phyloP scores from a whole-genome alignment of 2,797 vertebrate species.

The Echiichthys vipera region DNA sequence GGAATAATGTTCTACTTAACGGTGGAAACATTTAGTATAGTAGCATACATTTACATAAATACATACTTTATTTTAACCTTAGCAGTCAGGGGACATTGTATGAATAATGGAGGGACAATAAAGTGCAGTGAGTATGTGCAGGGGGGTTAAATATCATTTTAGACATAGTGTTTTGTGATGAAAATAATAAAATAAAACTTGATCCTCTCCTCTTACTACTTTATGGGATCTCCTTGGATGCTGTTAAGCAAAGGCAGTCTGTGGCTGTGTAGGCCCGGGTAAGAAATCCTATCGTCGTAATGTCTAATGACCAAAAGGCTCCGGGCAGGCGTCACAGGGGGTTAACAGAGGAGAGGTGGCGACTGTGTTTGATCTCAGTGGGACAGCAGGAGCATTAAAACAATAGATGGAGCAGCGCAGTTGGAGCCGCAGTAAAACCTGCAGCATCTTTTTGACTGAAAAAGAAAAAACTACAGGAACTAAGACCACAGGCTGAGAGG shows the following conservation, averaged over 20 bases:
- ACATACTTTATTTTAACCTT: no score
- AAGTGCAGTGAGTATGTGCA: background rate
- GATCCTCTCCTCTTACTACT: background rate
- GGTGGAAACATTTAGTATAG: no score
- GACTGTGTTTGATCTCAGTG: constrained; percentile 71
- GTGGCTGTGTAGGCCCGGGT: constrained; percentile 39
- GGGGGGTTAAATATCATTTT: background rate
- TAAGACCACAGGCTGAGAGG: constrained; percentile 29
- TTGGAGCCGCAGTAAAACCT: constrained; percentile 58
- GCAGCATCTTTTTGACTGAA: constrained; percentile 36
- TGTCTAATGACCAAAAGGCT: constrained; percentile 59
- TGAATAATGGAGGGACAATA: background rate
- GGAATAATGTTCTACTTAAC: no score
- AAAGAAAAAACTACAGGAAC: background rate
- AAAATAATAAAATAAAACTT: constrained; percentile 14
- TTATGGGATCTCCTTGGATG: constrained; percentile 17
- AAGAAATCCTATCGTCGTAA: constrained; percentile 4
- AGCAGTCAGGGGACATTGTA: background rate
- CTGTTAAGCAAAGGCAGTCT: constrained; percentile 26
- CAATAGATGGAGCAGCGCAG: constrained; percentile 51
- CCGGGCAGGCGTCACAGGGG: constrained; percentile 39
- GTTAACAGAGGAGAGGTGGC: constrained; percentile 42
- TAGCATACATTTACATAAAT: no score
- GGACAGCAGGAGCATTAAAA: constrained; percentile 64
- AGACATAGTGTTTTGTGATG: background rate